Evolutionary conservation across 2,797 vertebrate genomes (phyloP).

Genomic region (Pygocentrus nattereri): DNA sequence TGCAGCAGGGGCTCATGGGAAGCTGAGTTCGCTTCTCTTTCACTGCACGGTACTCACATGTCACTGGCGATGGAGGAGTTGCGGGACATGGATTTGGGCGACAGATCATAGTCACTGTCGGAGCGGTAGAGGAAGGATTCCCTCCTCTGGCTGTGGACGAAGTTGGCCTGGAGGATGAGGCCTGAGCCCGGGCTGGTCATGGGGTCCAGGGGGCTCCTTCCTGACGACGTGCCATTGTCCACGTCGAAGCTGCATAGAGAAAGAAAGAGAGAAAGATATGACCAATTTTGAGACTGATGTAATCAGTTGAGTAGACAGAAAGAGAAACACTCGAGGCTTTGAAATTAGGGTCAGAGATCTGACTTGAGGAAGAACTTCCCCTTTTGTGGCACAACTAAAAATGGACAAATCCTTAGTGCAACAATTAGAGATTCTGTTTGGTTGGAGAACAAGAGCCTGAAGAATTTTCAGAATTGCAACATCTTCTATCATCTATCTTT

Average conservation of each 20-base stretch:
- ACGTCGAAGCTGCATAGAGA: conserved; percentile 83
- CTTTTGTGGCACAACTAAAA: neutral
- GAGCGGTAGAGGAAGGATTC: conserved; percentile 91
- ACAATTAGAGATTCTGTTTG: neutral
- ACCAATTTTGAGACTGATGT: neutral
- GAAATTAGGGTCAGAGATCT: neutral
- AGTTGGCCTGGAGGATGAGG: conserved; percentile 89
- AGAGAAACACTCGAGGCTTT: neutral
- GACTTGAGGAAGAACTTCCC: conserved; percentile 1
- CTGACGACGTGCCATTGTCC: conserved; percentile 88
- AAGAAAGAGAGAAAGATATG: neutral
- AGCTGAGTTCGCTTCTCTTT: neutral
- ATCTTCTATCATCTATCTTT: too few relatives aligned
- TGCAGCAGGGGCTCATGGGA: conserved; percentile 4
- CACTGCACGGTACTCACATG: conserved; percentile 80
- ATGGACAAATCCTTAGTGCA: conserved; percentile 7
- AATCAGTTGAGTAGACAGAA: neutral
- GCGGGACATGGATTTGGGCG: conserved; percentile 90
- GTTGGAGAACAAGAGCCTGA: neutral
- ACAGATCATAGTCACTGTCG: conserved; percentile 91
- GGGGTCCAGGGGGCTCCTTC: conserved; percentile 89
- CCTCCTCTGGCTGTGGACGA: conserved; percentile 88
- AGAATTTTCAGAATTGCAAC: too few relatives aligned
- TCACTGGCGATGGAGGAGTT: conserved; percentile 92
- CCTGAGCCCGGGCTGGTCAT: conserved; percentile 92